These are phyloP conservation scores for Lasaia peninsularis DNA, from an alignment of 1,140 invertebrate genomes.

Conservation along the genomic window DNA sequence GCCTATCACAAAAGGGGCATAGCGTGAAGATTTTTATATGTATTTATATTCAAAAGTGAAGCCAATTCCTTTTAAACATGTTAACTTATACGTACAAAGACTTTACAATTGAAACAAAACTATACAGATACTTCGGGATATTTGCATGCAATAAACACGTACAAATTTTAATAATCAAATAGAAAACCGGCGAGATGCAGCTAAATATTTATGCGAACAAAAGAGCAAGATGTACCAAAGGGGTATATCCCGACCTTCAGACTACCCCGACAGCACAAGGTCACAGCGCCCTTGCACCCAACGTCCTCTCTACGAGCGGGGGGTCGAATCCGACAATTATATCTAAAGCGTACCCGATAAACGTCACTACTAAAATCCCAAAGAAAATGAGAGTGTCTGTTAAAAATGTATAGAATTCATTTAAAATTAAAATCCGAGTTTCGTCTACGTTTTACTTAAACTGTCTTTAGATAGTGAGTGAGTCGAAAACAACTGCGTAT, in stretches of 20 bases:
- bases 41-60: too few species aligned
- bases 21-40: too few species aligned
- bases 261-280: conserved; percentile 14
- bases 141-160: background rate
- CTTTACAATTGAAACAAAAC: background rate
- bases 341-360: conserved; percentile 4
- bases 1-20: too few species aligned
- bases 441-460: background rate
- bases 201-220: background rate
- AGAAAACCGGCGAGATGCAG: background rate
- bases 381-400: background rate
- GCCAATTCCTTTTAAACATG: too few species aligned
- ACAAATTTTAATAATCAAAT: background rate
- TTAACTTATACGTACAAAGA: too few species aligned
- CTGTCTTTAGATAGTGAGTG: background rate
- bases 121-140: background rate
- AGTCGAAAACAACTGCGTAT: background rate
- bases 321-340: conserved; percentile 7
- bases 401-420: background rate
- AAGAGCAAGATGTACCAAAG: conserved; percentile 1
- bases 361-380: background rate
- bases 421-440: background rate
- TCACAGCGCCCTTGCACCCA: background rate
- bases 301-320: conserved; percentile 1
- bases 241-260: conserved; percentile 20